These are phyloP conservation scores for Blastobasis adustella DNA, from an alignment of 2,888 invertebrate genomes.

Conservation along the genomic window DNA sequence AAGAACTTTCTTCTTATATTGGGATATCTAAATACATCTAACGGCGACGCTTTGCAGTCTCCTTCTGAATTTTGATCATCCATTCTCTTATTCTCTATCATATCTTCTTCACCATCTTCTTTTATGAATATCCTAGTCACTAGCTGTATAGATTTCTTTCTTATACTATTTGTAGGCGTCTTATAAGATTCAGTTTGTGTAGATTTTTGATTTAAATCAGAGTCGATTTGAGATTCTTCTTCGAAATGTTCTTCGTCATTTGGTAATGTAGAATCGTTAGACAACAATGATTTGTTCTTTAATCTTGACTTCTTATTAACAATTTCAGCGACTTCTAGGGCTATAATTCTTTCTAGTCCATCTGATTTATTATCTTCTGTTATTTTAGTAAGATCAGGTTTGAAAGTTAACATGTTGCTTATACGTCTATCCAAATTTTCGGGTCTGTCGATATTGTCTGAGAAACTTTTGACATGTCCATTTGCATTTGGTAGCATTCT, in stretches of 20 bases:
- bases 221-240: conserved; percentile 31
- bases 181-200: conserved; percentile 44
- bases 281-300: conserved; percentile 18
- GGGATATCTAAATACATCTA: conserved; percentile 78
- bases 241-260: conserved; percentile 14
- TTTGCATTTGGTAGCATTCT: conserved; percentile 38
- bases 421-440: conserved; percentile 48
- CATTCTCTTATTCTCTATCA: conserved; percentile 49
- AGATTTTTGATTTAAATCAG: conserved; percentile 34
- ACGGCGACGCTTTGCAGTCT: conserved; percentile 71
- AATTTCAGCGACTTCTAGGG: conserved; percentile 48
- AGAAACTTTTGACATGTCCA: conserved; percentile 32
- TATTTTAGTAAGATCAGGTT: conserved; percentile 42
- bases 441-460: conserved; percentile 26
- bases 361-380: conserved; percentile 31
- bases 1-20: conserved; percentile 80
- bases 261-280: conserved; percentile 1
- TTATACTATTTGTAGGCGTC: conserved; percentile 40
- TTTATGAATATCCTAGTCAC: conserved; percentile 48
- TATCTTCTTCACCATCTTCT: conserved; percentile 39
- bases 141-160: conserved; percentile 53
- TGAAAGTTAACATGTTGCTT: conserved; percentile 55
- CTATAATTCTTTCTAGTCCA: conserved; percentile 41
- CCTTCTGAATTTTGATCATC: conserved; percentile 63
- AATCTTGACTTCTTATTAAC: conserved; percentile 39